Percentiles rank a stretch among this genome's conserved stretches.
These are phyloP conservation scores for Ooceraea biroi DNA, from an alignment of 1,140 invertebrate species.

Conservation along the genomic window DNA sequence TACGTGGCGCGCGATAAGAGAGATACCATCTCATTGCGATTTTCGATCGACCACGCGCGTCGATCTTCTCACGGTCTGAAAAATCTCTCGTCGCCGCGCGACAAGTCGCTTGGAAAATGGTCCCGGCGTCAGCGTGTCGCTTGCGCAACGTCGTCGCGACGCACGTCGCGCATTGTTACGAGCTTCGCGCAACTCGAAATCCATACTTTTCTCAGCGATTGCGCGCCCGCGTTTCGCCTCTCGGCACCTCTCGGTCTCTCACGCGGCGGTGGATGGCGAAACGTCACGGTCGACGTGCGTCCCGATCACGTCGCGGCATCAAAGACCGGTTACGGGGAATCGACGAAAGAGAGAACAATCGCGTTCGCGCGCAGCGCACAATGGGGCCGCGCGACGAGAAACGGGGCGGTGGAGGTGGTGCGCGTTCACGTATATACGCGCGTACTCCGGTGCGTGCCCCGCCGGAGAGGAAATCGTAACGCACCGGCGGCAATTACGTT, in stretches of 20 bases:
- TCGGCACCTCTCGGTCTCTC: slow-evolving; percentile 44
- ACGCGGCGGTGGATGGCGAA: slow-evolving; percentile 61
- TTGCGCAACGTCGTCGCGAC: slow-evolving; percentile 38
- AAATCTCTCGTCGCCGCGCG: slow-evolving; percentile 19
- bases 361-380: slow-evolving; percentile 42
- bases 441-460: slow-evolving; percentile 22
- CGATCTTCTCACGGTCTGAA: slow-evolving; percentile 44
- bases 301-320: slow-evolving; percentile 66
- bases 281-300: slow-evolving; percentile 70
- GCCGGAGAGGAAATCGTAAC: slow-evolving; percentile 63
- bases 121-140: too few relatives aligned
- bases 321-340: slow-evolving; percentile 61
- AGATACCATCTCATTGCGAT: slow-evolving; percentile 47
- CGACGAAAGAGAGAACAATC: slow-evolving; percentile 69
- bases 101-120: slow-evolving; percentile 61
- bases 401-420: slow-evolving; percentile 13
- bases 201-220: slow-evolving; percentile 62
- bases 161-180: slow-evolving; percentile 47
- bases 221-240: slow-evolving; percentile 25
- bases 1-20: not conserved
- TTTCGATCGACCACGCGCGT: slow-evolving; percentile 20
- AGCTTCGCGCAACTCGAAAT: slow-evolving; percentile 57
- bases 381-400: slow-evolving; percentile 33
- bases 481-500: slow-evolving; percentile 24
- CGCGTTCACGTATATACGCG: slow-evolving; percentile 34